These are phyloP conservation scores for Pogonocichla stellata DNA, from an alignment of 2,113 vertebrate species.

Conservation along the genomic window DNA sequence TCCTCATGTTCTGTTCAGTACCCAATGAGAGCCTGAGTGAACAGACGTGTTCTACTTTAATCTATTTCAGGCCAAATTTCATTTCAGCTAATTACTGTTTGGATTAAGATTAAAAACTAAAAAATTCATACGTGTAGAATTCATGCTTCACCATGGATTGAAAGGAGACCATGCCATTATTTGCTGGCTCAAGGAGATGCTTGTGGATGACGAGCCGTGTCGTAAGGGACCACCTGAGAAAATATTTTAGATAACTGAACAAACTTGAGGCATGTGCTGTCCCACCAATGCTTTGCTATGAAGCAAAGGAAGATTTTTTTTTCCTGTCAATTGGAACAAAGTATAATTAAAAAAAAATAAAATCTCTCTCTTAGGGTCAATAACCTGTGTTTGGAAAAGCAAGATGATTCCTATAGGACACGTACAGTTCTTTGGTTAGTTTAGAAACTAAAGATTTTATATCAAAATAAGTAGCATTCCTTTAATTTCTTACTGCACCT, in stretches of 20 bases:
- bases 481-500: conserved; percentile 47
- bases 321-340: background rate
- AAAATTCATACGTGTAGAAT: background rate
- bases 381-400: background rate
- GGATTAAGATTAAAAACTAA: background rate
- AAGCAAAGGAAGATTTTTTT: background rate
- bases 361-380: background rate
- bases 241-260: conserved; percentile 47
- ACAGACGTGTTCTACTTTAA: background rate
- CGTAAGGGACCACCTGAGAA: background rate
- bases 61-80: background rate
- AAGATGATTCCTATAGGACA: background rate
- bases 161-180: background rate
- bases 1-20: background rate
- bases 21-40: background rate
- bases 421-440: background rate
- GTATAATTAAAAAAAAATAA: background rate
- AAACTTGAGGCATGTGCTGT: background rate
- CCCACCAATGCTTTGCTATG: background rate
- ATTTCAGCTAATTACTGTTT: conserved; percentile 3
- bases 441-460: background rate
- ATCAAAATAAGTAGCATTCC: conserved; percentile 47
- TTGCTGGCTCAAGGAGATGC: conserved; percentile 1
- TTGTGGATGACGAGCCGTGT: background rate
- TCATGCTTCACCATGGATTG: background rate